Evolutionary conservation across 2,113 vertebrate species (phyloP).

Genomic region (Heteronetta atricapilla): DNA sequence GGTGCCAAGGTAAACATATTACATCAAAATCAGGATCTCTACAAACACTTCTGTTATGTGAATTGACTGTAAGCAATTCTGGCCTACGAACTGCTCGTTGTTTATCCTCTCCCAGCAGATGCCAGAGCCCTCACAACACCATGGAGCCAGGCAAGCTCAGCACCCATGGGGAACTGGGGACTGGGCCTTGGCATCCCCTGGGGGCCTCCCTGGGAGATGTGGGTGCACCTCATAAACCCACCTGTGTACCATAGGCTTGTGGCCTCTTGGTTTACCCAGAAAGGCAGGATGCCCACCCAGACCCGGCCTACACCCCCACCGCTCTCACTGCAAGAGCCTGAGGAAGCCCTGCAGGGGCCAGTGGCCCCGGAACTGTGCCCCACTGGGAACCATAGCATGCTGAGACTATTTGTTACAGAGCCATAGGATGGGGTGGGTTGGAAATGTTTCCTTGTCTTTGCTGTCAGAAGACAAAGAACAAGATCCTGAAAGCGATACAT

Average conservation of each 20-base stretch:
- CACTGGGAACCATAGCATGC: too few relatives aligned
- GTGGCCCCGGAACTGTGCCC: neutral
- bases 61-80: neutral
- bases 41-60: neutral
- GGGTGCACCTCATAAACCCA: too few relatives aligned
- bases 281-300: neutral
- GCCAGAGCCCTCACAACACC: neutral
- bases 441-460: neutral
- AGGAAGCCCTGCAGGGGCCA: rapidly evolving
- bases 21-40: neutral
- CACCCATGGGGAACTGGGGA: rapidly evolving
- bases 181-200: rapidly evolving
- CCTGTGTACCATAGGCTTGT: too few relatives aligned
- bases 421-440: too few relatives aligned
- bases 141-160: neutral
- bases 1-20: neutral
- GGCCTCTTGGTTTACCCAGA: neutral
- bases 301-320: too few relatives aligned
- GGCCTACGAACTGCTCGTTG: neutral
- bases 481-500: neutral
- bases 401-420: neutral
- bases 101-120: neutral
- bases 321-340: neutral
- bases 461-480: neutral
- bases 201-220: too few relatives aligned